These are phyloP conservation scores for Gorsachius magnificus DNA, from an alignment of 2,797 vertebrate genomes.

Conservation along the genomic window DNA sequence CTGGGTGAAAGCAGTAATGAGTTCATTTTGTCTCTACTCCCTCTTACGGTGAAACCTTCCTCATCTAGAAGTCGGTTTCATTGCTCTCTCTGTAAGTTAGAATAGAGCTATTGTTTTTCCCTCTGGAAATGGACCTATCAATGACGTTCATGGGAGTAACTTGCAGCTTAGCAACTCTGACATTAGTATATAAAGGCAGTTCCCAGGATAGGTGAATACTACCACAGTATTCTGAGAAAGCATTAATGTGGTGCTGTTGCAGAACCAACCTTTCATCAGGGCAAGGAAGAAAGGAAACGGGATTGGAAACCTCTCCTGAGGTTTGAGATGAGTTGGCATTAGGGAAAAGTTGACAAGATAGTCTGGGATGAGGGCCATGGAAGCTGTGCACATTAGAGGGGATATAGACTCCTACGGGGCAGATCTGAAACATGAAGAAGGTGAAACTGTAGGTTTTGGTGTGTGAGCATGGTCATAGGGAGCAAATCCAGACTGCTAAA, in stretches of 20 bases:
- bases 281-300: background rate
- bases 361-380: background rate
- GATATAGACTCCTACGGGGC: background rate
- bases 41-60: background rate
- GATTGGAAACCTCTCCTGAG: background rate
- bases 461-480: background rate
- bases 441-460: background rate
- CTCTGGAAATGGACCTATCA: conserved; percentile 13
- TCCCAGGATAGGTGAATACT: background rate
- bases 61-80: conserved; percentile 12
- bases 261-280: background rate
- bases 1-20: conserved; percentile 22
- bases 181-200: background rate
- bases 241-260: background rate
- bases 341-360: background rate
- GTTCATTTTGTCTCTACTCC: conserved; percentile 25
- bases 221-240: background rate
- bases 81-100: background rate
- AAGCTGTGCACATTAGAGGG: background rate
- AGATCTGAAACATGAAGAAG: background rate
- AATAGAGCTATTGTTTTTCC: conserved; percentile 21
- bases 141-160: background rate
- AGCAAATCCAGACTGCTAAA: background rate
- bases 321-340: background rate
- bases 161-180: background rate